Conservation (phyloP, 2,888 invertebrate genomes). For the Nephrotoma appendiculata region DNA sequence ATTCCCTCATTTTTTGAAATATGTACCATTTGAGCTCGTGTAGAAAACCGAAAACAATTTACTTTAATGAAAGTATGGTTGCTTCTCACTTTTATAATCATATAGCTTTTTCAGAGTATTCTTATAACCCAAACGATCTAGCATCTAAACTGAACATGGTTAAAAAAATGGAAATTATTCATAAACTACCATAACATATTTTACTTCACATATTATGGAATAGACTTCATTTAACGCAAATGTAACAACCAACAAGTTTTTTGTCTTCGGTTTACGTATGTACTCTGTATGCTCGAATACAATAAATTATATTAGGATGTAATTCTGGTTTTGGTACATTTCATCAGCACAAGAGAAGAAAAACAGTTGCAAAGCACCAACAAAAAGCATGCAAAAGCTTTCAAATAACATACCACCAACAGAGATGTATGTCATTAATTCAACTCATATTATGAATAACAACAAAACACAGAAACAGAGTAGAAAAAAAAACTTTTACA, state of each 20-base stretch:
- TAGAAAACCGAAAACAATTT: too few species aligned
- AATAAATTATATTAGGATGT: not conserved
- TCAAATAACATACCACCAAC: not conserved
- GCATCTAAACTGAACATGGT: not conserved
- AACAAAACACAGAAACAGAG: not conserved
- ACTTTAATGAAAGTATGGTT: not conserved
- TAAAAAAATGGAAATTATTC: not conserved
- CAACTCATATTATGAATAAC: not conserved
- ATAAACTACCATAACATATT: not conserved
- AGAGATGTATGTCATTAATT: not conserved
- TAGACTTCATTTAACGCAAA: not conserved
- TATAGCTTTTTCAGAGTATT: not conserved
- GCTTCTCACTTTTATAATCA: not conserved
- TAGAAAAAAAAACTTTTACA: not conserved
- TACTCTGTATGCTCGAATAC: not conserved
- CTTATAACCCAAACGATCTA: not conserved
- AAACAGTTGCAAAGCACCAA: not conserved
- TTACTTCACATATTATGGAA: not conserved
- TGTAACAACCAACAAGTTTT: not conserved
- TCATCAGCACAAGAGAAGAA: not conserved
- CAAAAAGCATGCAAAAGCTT: not conserved
- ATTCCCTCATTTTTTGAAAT: too few species aligned
- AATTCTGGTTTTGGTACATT: not conserved
- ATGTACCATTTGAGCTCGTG: too few species aligned
- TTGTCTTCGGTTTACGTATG: not conserved